Percentiles rank a stretch among this genome's conserved stretches.
Evolutionary conservation across 2,888 invertebrate species (phyloP).

Genomic region (Drosophila limbata): DNA sequence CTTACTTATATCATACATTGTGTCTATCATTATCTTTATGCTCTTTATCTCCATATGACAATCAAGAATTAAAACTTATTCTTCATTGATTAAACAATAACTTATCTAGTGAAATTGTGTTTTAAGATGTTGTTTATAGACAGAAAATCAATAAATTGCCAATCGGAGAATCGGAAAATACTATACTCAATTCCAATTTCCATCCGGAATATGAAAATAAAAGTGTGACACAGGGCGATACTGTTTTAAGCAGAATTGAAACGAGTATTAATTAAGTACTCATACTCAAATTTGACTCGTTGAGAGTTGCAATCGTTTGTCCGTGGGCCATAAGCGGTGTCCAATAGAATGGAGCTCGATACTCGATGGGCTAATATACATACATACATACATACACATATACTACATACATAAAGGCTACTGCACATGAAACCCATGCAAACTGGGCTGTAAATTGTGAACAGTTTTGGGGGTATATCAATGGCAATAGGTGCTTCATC

Average conservation of each 20-base stretch:
- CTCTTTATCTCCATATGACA: not conserved
- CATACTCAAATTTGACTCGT: conserved; percentile 1
- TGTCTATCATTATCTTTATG: not conserved
- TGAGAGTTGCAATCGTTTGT: conserved; percentile 27
- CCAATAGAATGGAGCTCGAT: conserved; percentile 9
- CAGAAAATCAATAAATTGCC: conserved; percentile 6
- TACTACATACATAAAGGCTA: too few species aligned
- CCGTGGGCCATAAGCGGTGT: conserved; percentile 20
- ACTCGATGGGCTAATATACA: conserved; percentile 9
- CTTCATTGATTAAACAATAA: not conserved
- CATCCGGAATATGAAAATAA: not conserved
- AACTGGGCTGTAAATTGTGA: conserved; percentile 46
- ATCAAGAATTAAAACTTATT: not conserved
- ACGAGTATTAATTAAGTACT: conserved; percentile 1
- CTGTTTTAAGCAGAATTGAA: not conserved
- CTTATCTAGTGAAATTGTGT: not conserved
- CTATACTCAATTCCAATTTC: not conserved
- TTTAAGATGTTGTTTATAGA: not conserved
- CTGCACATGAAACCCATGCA: conserved; percentile 45
- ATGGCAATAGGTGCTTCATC: conserved; percentile 53
- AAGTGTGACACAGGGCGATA: too few species aligned
- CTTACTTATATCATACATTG: too few species aligned
- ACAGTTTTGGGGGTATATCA: conserved; percentile 39
- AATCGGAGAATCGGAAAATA: conserved; percentile 1
- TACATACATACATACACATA: too few species aligned